Base-by-base conservation (phyloP, 2,113 vertebrate species). In the Perognathus longimembris region DNA sequence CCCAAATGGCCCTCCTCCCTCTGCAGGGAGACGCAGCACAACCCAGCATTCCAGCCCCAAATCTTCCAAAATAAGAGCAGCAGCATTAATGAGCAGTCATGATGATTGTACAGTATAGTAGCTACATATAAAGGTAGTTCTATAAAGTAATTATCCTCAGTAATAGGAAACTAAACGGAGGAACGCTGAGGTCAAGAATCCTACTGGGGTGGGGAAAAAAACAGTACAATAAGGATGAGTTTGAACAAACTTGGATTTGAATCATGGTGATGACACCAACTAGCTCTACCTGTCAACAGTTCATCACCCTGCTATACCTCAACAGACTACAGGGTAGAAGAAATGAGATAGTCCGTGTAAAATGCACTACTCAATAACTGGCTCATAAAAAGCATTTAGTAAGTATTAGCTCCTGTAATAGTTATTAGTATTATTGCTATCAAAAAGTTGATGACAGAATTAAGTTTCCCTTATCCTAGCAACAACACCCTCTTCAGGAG, bases 21-120 rank as follows among this genome's bases (percentile, higher is more conserved):
- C n/a, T 59, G 69, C 59, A 32, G 78, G 28, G 50, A 66, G 57
- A 63, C 34, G 69, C n/a, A 38, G n/a, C 36, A 89, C 17, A 32
- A 61, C 61, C n/a, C 34, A 59, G 73, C 18, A 64, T 21, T 32
- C 74, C 22, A 67, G 50, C 40, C 22, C 42, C 91, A 67, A 61
- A 26, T 61, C 67, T 88, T 70, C 67, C 75, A 61, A 70, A 88
- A 71, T 38, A 86, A 75, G 11, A 76, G 21, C 83, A 80, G 78
- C 59, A 70, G 24, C 69, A 54, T 18, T 88, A 89, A 83, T 11
- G 15, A 92, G 45, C 18, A 76, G n/a, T 8, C 30, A 80, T 71
- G 59, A 57, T 80, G 15, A 74, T 80, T 91, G 45, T n/a, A 69
- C 10, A 10, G 69, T 83, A 34, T 26, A 75, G 59, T 5, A 88